These are phyloP conservation scores for Lanius collurio DNA, from an alignment of 2,113 vertebrate species.

Conservation along the genomic window DNA sequence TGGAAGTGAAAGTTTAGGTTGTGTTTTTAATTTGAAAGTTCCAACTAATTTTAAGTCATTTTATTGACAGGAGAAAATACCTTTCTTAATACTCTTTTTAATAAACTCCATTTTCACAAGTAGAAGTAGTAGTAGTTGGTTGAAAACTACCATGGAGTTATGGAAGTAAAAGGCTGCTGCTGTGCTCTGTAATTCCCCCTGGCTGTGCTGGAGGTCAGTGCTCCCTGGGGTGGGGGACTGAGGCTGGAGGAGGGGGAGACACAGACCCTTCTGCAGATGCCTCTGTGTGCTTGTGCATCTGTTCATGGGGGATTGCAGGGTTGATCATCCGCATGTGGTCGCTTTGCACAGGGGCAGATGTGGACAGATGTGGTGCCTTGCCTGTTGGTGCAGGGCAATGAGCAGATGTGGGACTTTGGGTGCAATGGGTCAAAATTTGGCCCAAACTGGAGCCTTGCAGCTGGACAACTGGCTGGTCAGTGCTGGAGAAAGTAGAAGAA, in stretches of 20 bases:
- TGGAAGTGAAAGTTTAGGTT: not conserved
- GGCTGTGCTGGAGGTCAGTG: rapidly evolving
- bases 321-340: rapidly evolving
- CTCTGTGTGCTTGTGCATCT: rapidly evolving
- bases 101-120: not conserved
- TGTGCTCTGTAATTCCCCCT: not conserved
- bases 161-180: not conserved
- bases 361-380: not conserved
- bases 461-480: not conserved
- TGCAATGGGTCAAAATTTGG: not conserved
- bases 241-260: not conserved
- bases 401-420: not conserved
- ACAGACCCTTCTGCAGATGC: not conserved
- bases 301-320: rapidly evolving
- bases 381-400: not conserved
- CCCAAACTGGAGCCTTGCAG: not conserved
- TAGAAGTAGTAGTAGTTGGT: not conserved
- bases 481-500: not conserved
- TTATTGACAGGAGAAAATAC: not conserved
- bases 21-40: constrained; percentile 15
- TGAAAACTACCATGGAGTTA: not conserved
- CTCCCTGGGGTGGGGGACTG: not conserved
- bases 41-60: not conserved
- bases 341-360: not conserved
- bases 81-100: not conserved